Base-by-base conservation (phyloP, 2,888 invertebrate species). In the Cephus rjabovi region DNA sequence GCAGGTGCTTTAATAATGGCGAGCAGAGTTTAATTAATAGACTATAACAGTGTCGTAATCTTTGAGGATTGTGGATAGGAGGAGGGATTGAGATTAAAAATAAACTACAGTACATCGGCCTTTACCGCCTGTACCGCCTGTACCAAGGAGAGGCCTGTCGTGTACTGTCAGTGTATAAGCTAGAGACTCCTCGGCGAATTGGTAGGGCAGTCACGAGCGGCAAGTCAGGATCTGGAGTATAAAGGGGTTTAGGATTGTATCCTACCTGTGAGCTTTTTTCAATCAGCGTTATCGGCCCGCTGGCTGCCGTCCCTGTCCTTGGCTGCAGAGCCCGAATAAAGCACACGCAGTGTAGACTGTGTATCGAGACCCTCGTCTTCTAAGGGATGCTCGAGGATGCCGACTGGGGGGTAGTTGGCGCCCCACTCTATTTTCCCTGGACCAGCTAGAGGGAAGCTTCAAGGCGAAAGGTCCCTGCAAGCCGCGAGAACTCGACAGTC, bases 281-380 rank as follows among this genome's bases (percentile, higher is more conserved):
- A 88, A 88, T 88, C 86, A 86, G 85, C 86, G 83, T 85, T 87
- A 87, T 87, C 87, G 86, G 84, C 82, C 83, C 81, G 81, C 87
- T 84, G 85, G 84, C 87, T 34, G 34, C 34, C 34, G 34, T 34
- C 9, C 84, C 84, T 84, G 83, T 82, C 82, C 79, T 79, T 79
- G 69, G 31, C 31, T 33, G 71, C 30, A 30, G 71, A 75, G 68
- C 73, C 75, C 75, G 68, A 76, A 78, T 78, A 78, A 78, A 78
- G 75, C 76, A 73, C 78, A 76, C 77, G 74, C 74, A 77, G 74
- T 69, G 30, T 12, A 23, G 40, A 23, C 40, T 23, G 40, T 23
- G 40, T 56, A 23, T 56, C 6, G 40, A 56, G 40, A 56, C 40
- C 40, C 40, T 56, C 40, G 40, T 56, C 23, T 56, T 56, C 23